Evolutionary conservation across 2,113 vertebrate genomes (phyloP), one percentile per base, ranked within the genome.

Genomic region (Hoplias malabaricus): DNA sequence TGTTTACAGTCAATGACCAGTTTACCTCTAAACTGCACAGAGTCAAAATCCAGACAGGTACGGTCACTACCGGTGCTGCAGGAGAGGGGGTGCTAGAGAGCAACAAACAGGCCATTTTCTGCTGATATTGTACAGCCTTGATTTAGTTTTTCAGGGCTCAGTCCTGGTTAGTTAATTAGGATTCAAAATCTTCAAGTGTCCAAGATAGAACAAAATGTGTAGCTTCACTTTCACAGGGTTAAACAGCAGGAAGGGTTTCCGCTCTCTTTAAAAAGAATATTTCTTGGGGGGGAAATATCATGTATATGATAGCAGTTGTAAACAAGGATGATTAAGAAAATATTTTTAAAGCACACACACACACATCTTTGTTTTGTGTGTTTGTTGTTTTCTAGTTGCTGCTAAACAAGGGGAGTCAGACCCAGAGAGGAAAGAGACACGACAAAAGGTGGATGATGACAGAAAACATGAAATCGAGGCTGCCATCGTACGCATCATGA

Each of bases 21-120:
- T 99, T 99, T 90, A 98, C 95, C 43, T 98, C 96, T 83, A 99
- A 98, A 89, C 93, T 98, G 87, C 96, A 99, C 94, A 94, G 96
- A 95, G 98, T 99, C 90, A 99, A 99, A 93, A 99, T 99, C 89
- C 96, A 99, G 90, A 98, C 96, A 81, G 97, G 97, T 99, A 88
- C 84, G 82, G 21, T 16, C 42, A 23, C 9, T 46, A 10, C 50
- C 59, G 16, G 19, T 46, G 8, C 14, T 36, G 8, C 14, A 11
- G 19, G 27, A n/a, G 34, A 61, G 87, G 8, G 27, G 57, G 65
- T n/a, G 40, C 61, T 27, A 25, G 74, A 33, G 21, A 29, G 2
- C 11, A 48, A 16, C 1, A 27, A 14, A 16, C 50, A 10, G 13
- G 19, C 31, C 14, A 53, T 27, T n/a, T 48, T 48, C 46, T 48